phyloP scores from a whole-genome alignment of 2,113 vertebrate genomes.

The Saccopteryx bilineata region DNA sequence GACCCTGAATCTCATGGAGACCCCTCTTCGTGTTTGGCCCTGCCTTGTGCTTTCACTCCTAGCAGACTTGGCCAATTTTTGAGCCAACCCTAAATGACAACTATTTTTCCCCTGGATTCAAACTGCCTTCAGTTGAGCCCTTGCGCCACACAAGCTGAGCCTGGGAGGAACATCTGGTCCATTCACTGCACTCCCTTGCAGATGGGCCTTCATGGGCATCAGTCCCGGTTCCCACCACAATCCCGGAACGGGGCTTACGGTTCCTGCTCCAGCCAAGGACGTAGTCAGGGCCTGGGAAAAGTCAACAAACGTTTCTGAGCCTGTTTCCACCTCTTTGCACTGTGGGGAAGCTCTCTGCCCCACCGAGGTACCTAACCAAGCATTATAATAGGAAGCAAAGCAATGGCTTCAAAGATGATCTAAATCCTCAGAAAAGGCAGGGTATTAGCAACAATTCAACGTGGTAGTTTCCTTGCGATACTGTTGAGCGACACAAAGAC shows the following conservation, averaged over 20 bases:
- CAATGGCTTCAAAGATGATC: background rate
- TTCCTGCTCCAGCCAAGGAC: background rate
- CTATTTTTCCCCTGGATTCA: constrained; percentile 65
- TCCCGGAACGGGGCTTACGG: background rate
- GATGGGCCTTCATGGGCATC: background rate
- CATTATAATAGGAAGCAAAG: background rate
- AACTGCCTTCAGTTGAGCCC: constrained; percentile 27
- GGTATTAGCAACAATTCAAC: background rate
- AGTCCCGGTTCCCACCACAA: constrained; percentile 1
- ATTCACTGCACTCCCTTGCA: background rate
- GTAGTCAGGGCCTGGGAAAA: background rate
- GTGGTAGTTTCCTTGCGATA: background rate
- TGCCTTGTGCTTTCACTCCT: constrained; percentile 18
- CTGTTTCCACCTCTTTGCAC: background rate
- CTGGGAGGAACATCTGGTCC: constrained; percentile 41
- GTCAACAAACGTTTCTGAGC: background rate
- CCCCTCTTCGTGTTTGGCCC: background rate
- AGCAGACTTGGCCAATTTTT: background rate
- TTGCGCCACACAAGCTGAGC: constrained; percentile 55
- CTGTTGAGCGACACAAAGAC: constrained; percentile 9
- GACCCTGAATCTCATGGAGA: background rate
- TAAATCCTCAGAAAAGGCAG: background rate
- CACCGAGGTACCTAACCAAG: background rate
- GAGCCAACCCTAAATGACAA: constrained; percentile 52
- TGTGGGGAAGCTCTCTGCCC: background rate